phyloP scores from a whole-genome alignment of 1,140 invertebrate species.

The Drosophila pandora region DNA sequence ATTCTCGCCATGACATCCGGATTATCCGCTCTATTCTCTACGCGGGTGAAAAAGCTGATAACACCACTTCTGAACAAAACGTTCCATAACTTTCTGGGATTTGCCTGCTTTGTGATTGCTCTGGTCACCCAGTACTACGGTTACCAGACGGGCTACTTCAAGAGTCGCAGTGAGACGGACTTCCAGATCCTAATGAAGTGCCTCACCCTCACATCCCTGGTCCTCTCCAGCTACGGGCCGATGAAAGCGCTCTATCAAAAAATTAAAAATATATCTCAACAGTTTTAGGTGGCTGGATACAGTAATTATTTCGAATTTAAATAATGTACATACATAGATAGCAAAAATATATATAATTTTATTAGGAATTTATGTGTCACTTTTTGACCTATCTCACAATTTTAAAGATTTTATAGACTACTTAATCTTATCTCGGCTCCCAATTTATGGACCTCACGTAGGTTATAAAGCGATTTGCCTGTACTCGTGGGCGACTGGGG shows the following conservation, averaged over 20 bases:
- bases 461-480: neutral
- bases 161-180: conserved; percentile 38
- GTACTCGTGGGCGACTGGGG: conserved; percentile 12
- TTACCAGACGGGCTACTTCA: conserved; percentile 78
- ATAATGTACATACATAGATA: conserved; percentile 23
- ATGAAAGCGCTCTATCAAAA: conserved; percentile 68
- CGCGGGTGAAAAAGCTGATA: conserved; percentile 59
- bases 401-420: no score
- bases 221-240: conserved; percentile 65
- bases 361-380: neutral
- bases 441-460: conserved; percentile 22
- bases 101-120: conserved; percentile 70
- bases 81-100: conserved; percentile 73
- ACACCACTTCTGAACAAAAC: conserved; percentile 72
- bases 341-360: conserved; percentile 11
- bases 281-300: conserved; percentile 46
- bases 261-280: conserved; percentile 42
- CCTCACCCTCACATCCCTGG: conserved; percentile 63
- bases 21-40: conserved; percentile 67
- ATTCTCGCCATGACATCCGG: conserved; percentile 69
- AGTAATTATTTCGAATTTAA: conserved; percentile 18
- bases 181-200: conserved; percentile 67
- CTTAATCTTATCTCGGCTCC: no score
- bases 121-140: conserved; percentile 76
- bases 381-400: conserved; percentile 15